Evolutionary conservation across 2,113 vertebrate species (phyloP), one percentile per base, ranked within the genome.

Genomic region (Clarias macrocephalus): DNA sequence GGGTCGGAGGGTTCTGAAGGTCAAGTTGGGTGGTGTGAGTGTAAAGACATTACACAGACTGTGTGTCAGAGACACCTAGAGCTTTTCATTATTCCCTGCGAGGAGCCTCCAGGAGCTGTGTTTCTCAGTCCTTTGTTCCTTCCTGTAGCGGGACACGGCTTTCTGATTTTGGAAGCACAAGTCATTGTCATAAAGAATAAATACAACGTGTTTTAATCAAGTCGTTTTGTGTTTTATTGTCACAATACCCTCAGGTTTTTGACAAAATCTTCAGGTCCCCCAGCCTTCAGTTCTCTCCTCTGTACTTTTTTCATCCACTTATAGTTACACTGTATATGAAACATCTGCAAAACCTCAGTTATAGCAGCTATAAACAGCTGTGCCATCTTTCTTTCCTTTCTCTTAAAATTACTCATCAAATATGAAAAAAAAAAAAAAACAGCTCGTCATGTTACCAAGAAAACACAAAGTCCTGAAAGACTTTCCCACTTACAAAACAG

Each of bases 51-150:
- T 68, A 73, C 37, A 11, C 77, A 63, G 84, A 4, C 72, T 60
- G 72, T 76, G 57, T 75, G 42, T 76, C 72, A 85, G 84, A 85
- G 77, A 85, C 84, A 85, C 33, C 84, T 63, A 10, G 1, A 85
- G 48, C 83, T 62, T 59, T 42, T 62, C 66, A 80, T 57, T 18
- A 57, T 9, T 15, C 15, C n/a, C n/a, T 19, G 2, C 10, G 25
- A 80, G 52, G 16, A 57, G 54, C n/a, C 25, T 57, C 0, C 7
- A n/a, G 76, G 76, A 57, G 54, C 28, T 59, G 16, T 30, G 1
- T 23, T 52, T 75, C 72, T 52, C 72, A 52, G 70, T 3, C 33
- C 21, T 37, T 25, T 52, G 42, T 76, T 76, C 73, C 13, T 18
- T 79, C 18, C 75, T n/a, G 23, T 52, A 79, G 52, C 33, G 33